These are phyloP conservation scores for Centropus bengalensis DNA, from an alignment of 2,113 vertebrate genomes.

Conservation along the genomic window DNA sequence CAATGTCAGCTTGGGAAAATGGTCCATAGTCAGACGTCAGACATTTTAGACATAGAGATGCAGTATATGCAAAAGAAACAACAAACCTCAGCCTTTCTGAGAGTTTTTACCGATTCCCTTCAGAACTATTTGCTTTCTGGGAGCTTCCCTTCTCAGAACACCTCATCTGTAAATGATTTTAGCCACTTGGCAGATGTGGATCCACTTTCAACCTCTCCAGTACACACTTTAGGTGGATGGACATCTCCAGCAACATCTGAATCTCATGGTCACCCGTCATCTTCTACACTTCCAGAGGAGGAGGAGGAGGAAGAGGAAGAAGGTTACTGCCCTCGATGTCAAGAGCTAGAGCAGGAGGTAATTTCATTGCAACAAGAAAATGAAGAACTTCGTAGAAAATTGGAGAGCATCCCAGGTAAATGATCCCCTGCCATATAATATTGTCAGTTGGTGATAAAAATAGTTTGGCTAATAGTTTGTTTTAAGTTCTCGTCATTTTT, in stretches of 20 bases:
- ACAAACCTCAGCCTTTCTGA: constrained; percentile 92
- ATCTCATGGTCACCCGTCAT: constrained; percentile 96
- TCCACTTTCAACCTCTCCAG: constrained; percentile 84
- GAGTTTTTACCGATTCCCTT: constrained; percentile 96
- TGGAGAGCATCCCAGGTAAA: constrained; percentile 94
- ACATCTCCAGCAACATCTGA: constrained; percentile 94
- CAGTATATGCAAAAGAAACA: constrained; percentile 92
- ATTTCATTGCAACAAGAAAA: constrained; percentile 98
- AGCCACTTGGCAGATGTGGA: constrained; percentile 84
- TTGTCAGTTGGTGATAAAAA: background rate
- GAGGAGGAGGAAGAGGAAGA: constrained; percentile 93
- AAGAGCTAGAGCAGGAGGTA: constrained; percentile 97
- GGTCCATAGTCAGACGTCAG: constrained; percentile 84
- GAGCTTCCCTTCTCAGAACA: constrained; percentile 79
- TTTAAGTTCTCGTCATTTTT: background rate
- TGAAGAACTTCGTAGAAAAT: constrained; percentile 92
- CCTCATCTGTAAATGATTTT: constrained; percentile 82
- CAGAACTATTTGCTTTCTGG: constrained; percentile 95
- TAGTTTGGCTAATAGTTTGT: background rate
- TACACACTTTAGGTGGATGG: constrained; percentile 92
- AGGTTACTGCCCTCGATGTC: constrained; percentile 93
- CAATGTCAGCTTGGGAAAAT: constrained; percentile 82
- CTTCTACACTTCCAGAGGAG: constrained; percentile 93
- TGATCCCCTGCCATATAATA: background rate
- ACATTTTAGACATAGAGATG: constrained; percentile 85